Evolutionary conservation across 2,888 invertebrate species (phyloP), one percentile per base, ranked within the genome.

Genomic region (Neelides folsomi): DNA sequence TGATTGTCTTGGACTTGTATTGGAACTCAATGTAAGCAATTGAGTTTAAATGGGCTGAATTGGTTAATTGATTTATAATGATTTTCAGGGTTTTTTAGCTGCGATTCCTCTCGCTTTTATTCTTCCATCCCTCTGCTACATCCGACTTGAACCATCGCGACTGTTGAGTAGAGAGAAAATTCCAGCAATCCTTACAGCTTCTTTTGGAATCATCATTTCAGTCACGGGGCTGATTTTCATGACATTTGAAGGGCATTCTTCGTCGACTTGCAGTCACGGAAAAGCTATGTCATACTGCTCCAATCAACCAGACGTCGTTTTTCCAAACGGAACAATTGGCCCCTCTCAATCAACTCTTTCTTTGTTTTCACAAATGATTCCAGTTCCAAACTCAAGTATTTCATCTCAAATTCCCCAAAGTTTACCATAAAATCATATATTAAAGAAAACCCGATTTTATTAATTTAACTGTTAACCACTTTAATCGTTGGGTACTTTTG

Each of bases 91-190:
- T 53, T 80, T 87, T 13, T 65, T 87, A 54, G 83, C 85, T 7
- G 87, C 87, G 8, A 82, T 86, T 52, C 86, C 87, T 0, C 69
- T 88, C 61, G 86, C 87, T 10, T 88, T 83, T 69, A 78, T 88
- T 57, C 73, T 88, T 47, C 88, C 88, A 3, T 83, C 85, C 0
- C 69, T 84, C 12, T 83, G 83, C 64, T 86, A 83, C 66, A 76
- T 87, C 57, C 80, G 80, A 68, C 75, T 87, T 63, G 82, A 82
- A 64, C 79, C 82, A 58, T 83, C 83, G 15, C 76, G 78, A 27
- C 66, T 83, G 2, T 71, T 83, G 19, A 79, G 80, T 35, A 70
- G 75, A 12, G 75, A 76, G 66, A 86, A 86, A 69, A 69, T 84
- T 16, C 81, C 83, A 1, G 83, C 84, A 0, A 70, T 85, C 27